phyloP scores from a whole-genome alignment of 2,797 vertebrate species.

The Arremon aurantiirostris region DNA sequence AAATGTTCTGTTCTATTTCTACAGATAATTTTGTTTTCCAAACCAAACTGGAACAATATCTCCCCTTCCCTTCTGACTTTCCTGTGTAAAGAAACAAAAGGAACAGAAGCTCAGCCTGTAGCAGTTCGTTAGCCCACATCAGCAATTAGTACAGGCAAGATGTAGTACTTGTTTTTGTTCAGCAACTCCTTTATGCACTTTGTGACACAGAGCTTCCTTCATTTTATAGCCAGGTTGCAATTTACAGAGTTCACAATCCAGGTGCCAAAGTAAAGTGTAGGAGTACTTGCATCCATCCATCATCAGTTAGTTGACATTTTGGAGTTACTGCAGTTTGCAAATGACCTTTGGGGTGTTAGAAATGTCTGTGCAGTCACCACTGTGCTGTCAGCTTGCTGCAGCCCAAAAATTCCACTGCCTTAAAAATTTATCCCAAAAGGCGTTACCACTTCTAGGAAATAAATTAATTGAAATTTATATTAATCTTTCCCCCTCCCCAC shows the following conservation, averaged over 20 bases:
- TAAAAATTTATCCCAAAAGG: neutral
- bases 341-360: conserved; percentile 12
- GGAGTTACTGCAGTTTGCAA: neutral
- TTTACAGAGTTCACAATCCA: neutral
- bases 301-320: conserved; percentile 13
- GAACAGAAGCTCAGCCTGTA: neutral
- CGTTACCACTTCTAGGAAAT: neutral
- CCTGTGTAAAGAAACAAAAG: neutral
- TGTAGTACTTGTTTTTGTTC: neutral
- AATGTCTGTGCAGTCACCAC: neutral
- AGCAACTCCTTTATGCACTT: neutral
- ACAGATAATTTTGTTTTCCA: neutral
- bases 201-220: neutral
- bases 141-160: neutral
- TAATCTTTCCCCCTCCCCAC: neutral
- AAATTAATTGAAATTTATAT: neutral
- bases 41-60: neutral
- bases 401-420: neutral
- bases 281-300: neutral
- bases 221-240: neutral
- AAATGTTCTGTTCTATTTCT: neutral
- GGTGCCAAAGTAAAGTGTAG: neutral
- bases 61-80: neutral
- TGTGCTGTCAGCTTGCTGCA: neutral
- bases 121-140: neutral